phyloP scores from a whole-genome alignment of 1,140 invertebrate genomes.

The Drosophila busckii region DNA sequence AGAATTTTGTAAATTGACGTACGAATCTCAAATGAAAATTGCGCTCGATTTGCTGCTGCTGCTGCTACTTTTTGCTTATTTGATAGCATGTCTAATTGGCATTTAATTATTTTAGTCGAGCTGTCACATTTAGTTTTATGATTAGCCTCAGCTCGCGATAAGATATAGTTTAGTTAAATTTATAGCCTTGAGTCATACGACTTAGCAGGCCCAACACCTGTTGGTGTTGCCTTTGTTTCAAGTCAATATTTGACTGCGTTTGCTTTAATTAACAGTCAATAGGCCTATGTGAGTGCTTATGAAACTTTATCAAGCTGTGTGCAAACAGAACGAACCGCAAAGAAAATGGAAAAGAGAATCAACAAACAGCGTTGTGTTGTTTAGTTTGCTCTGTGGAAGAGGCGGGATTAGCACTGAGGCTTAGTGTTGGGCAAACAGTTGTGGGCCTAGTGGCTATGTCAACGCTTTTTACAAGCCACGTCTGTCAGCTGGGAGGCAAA shows the following conservation, averaged over 20 bases:
- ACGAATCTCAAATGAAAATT: conserved; percentile 38
- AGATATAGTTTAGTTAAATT: neutral
- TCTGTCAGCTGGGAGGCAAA: too few species aligned
- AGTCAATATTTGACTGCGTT: conserved; percentile 45
- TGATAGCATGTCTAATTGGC: conserved; percentile 42
- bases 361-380: neutral
- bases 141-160: too few species aligned
- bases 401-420: conserved; percentile 20
- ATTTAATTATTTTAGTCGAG: conserved; percentile 43
- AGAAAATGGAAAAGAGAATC: conserved; percentile 1
- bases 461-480: too few species aligned
- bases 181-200: conserved; percentile 3
- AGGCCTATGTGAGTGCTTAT: conserved; percentile 31
- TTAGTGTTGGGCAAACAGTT: conserved; percentile 9
- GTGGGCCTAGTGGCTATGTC: neutral
- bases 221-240: conserved; percentile 12
- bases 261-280: conserved; percentile 65
- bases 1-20: conserved; percentile 47
- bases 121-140: neutral
- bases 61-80: neutral
- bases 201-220: conserved; percentile 11
- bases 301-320: conserved; percentile 39
- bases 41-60: neutral
- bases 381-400: conserved; percentile 5
- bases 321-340: neutral